Evolutionary conservation across 2,113 vertebrate species (phyloP), one percentile per base, ranked within the genome.

Genomic region (Ciconia maguari): DNA sequence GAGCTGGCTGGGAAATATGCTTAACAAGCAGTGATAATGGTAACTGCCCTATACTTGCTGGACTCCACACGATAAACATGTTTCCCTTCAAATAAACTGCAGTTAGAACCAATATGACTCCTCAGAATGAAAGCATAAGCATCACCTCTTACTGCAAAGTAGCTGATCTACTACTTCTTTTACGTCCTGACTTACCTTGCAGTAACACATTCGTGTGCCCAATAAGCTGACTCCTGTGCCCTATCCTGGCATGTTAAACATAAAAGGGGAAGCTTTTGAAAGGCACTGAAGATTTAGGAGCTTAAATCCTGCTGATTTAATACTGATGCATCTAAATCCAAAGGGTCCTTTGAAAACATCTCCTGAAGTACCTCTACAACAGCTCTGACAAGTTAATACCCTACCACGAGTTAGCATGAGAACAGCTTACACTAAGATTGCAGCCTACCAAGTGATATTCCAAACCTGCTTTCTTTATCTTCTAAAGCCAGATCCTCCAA

Each of bases 361-460:
- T 85, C 89, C 60, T 75, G 18, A 89, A 95, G 87, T 30, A 71
- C 44, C 89, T 77, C 75, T 58, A 32, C 54, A 94, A 29, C 82
- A 91, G 95, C 87, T 87, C 77, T 91, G 94, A 97, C 94, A 97
- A 95, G 89, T 91, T 96, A 97, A 95, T 96, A 90, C 89, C 91
- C 93, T 69, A 24, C 83, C 62, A 55, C 2, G 84, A 96, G 93
- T 87, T 83, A 61, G 91, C 15, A 8, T 49, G 94, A 75, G 83
- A 96, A 74, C 60, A 93, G 94, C 95, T 94, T 87, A 93, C 57
- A 29, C 49, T 78, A 75, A 87, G 94, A 93, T n/a, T 72, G 87
- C 86, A 85, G 87, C 94, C 86, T 70, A 86, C 69, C 79, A 70
- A 96, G 94, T n/a, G 81, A 94, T 76, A 91, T 93, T 77, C 89